Base-by-base conservation (phyloP, 2,888 invertebrate species). In the Leptinotarsa haldemani region DNA sequence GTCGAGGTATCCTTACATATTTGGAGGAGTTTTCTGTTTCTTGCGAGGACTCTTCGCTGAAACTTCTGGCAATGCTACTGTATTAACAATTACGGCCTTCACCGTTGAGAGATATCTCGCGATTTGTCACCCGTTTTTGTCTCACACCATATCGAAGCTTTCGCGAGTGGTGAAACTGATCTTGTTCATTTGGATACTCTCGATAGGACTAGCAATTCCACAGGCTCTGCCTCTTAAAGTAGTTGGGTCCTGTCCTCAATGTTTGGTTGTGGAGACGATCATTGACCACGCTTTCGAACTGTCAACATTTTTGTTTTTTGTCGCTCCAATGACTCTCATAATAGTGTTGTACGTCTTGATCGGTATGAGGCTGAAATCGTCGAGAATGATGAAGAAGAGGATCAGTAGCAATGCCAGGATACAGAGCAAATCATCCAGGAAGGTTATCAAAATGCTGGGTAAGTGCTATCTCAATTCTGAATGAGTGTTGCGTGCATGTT, bases 121-220 rank as follows among this genome's bases (percentile, higher is more conserved):
- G 0, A 93, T 93, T 64, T 93, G 93, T 80, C 92, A 92, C 82
- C 93, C 93, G 0, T 91, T 93, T 82, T 85, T 90, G 25, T 89
- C 92, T 0, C 96, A 97, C 84, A 95, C 95, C 75, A 94, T 96
- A 92, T 96, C 96, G 4, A 95, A 95, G 83, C 88, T 97, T 56
- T 93, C 95, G 18, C 90, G 97, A 47, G 97, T 95, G 13, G 90
- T 95, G 71, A 94, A 94, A 84, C 92, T 95, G 81, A 94, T 97
- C 56, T 86, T 95, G 25, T 88, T 92, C 58, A 92, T 97, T 77
- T 98, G 97, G 97, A 84, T 94, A 69, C 88, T 93, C 0, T 93
- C 96, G 0, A 87, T 96, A 79, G 89, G 91, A 76, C 87, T 94
- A 82, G 95, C 95, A 0, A 88, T 94, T 61, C 95, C 95, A 0